Base-by-base conservation (phyloP, 92 coral and sea anemone species). In the Ricordea florida region DNA sequence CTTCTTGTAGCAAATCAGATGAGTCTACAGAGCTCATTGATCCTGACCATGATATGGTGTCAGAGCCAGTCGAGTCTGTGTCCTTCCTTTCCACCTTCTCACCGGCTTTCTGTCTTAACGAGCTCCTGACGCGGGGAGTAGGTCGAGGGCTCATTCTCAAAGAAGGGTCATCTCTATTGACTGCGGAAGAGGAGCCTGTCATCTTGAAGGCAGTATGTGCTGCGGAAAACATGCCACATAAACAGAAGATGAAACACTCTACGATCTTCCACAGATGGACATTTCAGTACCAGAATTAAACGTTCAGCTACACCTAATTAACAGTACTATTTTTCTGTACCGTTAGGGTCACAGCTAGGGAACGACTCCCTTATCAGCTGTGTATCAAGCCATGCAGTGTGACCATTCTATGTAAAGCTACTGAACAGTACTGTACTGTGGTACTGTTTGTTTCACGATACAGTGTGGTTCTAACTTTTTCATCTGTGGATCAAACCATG, bases 1-100 rank as follows among this genome's bases (percentile, higher is more conserved):
- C 93, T 34, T 96, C 99, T 17, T 87, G 85, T 28, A 90, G 48
- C 52, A 79, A 80, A 62, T 94, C 93, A 33, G 85, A 84, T 0
- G 99, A 96, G 31, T 96, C 99, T 62, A 82, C 86, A 6, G 99
- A 96, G 23, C 99, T 88, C 45, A 89, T 45, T 25, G 99, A 96
- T 14, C 99, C 99, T 40, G 97, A 68, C 67, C 92, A 81, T 24
- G 96, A 85, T 32, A 80, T 78, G 14, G 93, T 61, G 22, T 91
- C 97, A 31, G 97, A 88, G 0, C 90, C 90, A 34, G 52, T 70
- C 4, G 87, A 87, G 51, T 87, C 90, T 10, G 82, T 79, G 80
- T 91, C 93, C 40, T 58, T 79, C 38, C 88, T 80, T 71, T 64
- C 92, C 68, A 13, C 66, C 23, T 27, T 40, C 1, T 70, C 61